phyloP scores from a whole-genome alignment of 2,797 vertebrate species.

The Scomberomorus guttatus region DNA sequence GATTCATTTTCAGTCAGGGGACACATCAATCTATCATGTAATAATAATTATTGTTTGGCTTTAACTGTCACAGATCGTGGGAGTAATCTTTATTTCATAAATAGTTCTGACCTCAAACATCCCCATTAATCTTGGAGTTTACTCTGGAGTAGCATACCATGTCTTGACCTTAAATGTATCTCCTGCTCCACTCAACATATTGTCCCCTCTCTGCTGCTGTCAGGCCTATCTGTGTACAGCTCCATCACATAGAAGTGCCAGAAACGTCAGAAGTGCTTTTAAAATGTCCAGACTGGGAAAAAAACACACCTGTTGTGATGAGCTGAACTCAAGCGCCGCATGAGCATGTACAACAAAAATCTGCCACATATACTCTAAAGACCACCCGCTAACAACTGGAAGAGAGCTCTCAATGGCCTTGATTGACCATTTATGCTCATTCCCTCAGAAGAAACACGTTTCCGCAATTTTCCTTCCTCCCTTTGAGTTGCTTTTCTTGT shows the following conservation, averaged over 20 bases:
- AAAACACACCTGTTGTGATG: slow-evolving; percentile 59
- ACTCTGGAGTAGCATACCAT: background rate
- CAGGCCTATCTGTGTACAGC: slow-evolving; percentile 23
- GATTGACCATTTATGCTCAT: slow-evolving; percentile 71
- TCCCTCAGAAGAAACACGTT: slow-evolving; percentile 53
- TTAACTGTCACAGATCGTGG: background rate
- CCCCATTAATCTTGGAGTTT: slow-evolving; percentile 2
- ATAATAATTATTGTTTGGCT: background rate
- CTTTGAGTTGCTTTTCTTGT: slow-evolving; percentile 47
- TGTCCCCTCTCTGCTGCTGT: background rate
- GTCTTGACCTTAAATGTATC: slow-evolving; percentile 14
- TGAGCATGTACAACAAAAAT: slow-evolving; percentile 31
- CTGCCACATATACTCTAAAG: slow-evolving; percentile 32
- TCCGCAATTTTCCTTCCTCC: slow-evolving; percentile 55
- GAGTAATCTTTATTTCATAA: background rate
- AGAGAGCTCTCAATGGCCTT: slow-evolving; percentile 57
- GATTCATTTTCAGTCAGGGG: slow-evolving; percentile 6
- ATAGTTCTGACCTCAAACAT: background rate
- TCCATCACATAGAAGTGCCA: slow-evolving; percentile 21
- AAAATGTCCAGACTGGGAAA: slow-evolving; percentile 36
- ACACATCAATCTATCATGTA: background rate
- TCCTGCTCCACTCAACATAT: slow-evolving; percentile 17
- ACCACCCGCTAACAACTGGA: slow-evolving; percentile 32
- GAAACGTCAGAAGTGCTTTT: slow-evolving; percentile 33
- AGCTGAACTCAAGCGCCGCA: slow-evolving; percentile 39